A percentile compares a stretch with the other conserved stretches of the same genome.
These are phyloP conservation scores for Nomada hirtipes DNA, from an alignment of 2,888 invertebrate genomes.

Conservation along the genomic window DNA sequence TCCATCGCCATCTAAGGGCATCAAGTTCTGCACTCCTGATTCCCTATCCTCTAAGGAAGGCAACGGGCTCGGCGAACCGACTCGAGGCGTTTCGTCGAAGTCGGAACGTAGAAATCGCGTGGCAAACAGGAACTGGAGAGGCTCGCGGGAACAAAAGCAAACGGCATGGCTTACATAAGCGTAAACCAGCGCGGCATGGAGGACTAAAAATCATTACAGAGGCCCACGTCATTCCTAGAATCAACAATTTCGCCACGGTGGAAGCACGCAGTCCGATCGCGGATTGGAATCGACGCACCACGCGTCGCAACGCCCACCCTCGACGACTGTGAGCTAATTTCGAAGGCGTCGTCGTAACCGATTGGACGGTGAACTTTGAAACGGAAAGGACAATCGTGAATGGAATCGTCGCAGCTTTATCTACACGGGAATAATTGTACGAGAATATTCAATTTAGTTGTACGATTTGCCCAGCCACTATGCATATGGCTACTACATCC, in stretches of 20 bases:
- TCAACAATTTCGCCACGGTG: slow-evolving; percentile 20
- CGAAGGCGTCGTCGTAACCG: slow-evolving; percentile 18
- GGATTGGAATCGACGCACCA: background rate
- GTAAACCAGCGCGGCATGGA: slow-evolving; percentile 1
- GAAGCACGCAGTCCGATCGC: background rate
- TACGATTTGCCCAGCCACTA: no score
- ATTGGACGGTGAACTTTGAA: slow-evolving; percentile 48
- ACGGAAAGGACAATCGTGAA: slow-evolving; percentile 46
- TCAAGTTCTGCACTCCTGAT: background rate
- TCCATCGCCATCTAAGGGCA: background rate
- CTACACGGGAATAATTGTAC: background rate
- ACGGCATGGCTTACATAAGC: slow-evolving; percentile 32
- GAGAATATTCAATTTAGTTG: no score
- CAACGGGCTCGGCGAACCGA: background rate
- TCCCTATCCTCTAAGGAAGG: slow-evolving; percentile 9
- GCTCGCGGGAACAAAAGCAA: slow-evolving; percentile 14
- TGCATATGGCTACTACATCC: no score
- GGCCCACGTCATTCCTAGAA: slow-evolving; percentile 26
- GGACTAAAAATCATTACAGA: slow-evolving; percentile 44
- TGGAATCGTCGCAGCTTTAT: slow-evolving; percentile 15
- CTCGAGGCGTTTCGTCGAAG: slow-evolving; percentile 6
- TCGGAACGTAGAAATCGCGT: background rate
- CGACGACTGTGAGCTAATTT: slow-evolving; percentile 34
- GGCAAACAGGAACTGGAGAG: slow-evolving; percentile 12
- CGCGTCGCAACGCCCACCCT: background rate